Evolutionary conservation across 2,888 invertebrate genomes (phyloP), one percentile per base, ranked within the genome.

Genomic region (Glyphotaelius pellucidus): DNA sequence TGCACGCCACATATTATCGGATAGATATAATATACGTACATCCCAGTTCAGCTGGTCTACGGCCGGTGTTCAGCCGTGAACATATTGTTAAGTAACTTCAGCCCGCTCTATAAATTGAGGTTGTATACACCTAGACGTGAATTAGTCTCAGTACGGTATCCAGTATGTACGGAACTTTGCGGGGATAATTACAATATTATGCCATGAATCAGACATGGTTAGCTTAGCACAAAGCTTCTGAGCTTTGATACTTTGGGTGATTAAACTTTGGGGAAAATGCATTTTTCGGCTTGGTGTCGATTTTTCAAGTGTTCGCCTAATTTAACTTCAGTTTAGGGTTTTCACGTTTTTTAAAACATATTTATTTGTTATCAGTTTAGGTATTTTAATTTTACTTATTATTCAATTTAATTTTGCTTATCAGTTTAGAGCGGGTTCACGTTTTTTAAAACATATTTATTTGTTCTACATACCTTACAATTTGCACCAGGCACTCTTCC

Each of bases 61-160:
- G 81, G 30, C 80, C 35, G 38, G 67, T 81, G 80, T 86, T 89
- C 81, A 89, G 67, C 81, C 80, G 47, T 83, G 84, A 90, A 87
- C 92, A 91, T 92, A 92, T 91, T 92, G 92, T 91, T 92, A 25
- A 67, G 91, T 67, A 92, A 92, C 92, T 92, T 91, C 42, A 32
- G 91, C 90, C 42, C 11, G 80, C 91, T 81, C 85, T 83, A 92
- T 93, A 93, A 93, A 93, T 93, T 92, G 93, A 89, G 93, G 92
- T 92, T 93, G 90, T 90, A 93, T 92, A 67, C 25, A 67, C 25
- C 67, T 67, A 67, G 2, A 93, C 91, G 90, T 89, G 91, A 90
- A 91, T 92, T 89, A 91, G 89, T 89, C 92, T 89, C 89, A 35
- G 90, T 80, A 67, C 67, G n/a, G 67, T 67, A 67, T 67, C 80